A percentile compares a stretch with the other conserved stretches of the same genome.
These are phyloP conservation scores for Stichopus chloronotus DNA, from an alignment of 35 echinoderm and acorn worm genomes.

Conservation along the genomic window DNA sequence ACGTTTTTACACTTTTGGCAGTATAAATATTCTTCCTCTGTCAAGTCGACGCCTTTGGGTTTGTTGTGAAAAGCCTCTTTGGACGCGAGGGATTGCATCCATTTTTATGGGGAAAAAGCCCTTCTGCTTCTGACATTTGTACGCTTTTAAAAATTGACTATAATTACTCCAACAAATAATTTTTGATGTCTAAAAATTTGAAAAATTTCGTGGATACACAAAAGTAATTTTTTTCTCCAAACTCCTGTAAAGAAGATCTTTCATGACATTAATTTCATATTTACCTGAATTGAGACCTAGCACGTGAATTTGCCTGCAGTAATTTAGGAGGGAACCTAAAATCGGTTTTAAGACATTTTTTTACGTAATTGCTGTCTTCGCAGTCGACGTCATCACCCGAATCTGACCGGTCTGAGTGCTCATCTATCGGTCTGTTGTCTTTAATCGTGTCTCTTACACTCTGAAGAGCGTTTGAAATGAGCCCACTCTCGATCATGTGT, in stretches of 20 bases:
- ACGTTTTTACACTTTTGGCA: slow-evolving; percentile 54
- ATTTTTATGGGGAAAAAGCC: slow-evolving; percentile 65
- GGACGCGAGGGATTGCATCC: slow-evolving; percentile 42
- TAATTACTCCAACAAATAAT: slow-evolving; percentile 57
- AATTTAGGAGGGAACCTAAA: slow-evolving; percentile 41
- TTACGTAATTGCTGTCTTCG: slow-evolving; percentile 28
- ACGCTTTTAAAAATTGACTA: slow-evolving; percentile 62
- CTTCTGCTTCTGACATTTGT: slow-evolving; percentile 42
- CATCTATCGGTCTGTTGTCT: neutral
- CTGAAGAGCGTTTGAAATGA: neutral
- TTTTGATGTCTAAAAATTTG: slow-evolving; percentile 52
- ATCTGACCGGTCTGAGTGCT: slow-evolving; percentile 25
- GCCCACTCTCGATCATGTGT: neutral
- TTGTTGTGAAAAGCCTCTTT: slow-evolving; percentile 61
- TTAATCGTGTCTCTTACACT: neutral
- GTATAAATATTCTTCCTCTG: slow-evolving; percentile 59
- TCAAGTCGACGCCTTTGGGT: slow-evolving; percentile 48
- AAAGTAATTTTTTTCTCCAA: slow-evolving; percentile 35
- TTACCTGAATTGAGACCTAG: slow-evolving; percentile 35
- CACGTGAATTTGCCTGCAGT: slow-evolving; percentile 26
- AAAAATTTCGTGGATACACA: slow-evolving; percentile 43
- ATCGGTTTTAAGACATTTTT: slow-evolving; percentile 10
- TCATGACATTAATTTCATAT: slow-evolving; percentile 43
- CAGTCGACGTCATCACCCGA: neutral
- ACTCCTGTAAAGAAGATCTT: neutral